A percentile compares a stretch with the other conserved stretches of the same genome.
These are phyloP conservation scores for Brachionus angularis DNA, from an alignment of 1,140 invertebrate species.

Conservation along the genomic window DNA sequence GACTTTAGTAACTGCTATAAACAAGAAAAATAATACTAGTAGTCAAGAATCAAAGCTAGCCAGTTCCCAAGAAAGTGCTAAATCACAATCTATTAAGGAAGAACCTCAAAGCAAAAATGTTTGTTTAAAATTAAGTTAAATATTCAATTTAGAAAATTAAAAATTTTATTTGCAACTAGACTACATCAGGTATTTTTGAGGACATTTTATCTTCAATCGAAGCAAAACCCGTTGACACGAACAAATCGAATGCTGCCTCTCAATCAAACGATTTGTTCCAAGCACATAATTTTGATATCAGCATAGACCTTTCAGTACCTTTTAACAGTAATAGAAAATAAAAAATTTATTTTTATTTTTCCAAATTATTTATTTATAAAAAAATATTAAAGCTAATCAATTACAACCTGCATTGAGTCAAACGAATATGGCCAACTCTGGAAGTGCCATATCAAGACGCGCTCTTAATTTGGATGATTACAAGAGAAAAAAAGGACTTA, in stretches of 20 bases:
- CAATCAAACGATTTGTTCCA: slow-evolving; percentile 25
- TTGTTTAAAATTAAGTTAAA: background rate
- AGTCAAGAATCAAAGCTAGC: too few species aligned
- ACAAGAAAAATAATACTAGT: background rate
- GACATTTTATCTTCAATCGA: background rate
- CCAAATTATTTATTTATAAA: background rate
- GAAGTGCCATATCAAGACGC: background rate
- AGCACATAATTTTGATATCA: slow-evolving; percentile 38
- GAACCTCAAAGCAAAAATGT: background rate
- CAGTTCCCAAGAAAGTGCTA: too few species aligned
- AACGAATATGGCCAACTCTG: background rate
- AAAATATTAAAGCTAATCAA: background rate
- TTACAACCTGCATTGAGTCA: background rate
- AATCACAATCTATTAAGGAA: too few species aligned
- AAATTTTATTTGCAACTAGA: too few species aligned
- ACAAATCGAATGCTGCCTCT: background rate
- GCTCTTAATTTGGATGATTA: slow-evolving; percentile 40
- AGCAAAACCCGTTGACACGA: background rate
- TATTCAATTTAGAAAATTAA: too few species aligned
- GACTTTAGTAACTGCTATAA: slow-evolving; percentile 11
- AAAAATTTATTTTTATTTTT: background rate
- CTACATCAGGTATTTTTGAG: background rate
- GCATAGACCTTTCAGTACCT: slow-evolving; percentile 4
- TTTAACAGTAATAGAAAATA: background rate
- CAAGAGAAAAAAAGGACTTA: slow-evolving; percentile 38